Percentiles rank a stretch among this genome's conserved stretches.
Evolutionary conservation across 2,888 invertebrate species (phyloP).

Genomic region (Spialia ferax): DNA sequence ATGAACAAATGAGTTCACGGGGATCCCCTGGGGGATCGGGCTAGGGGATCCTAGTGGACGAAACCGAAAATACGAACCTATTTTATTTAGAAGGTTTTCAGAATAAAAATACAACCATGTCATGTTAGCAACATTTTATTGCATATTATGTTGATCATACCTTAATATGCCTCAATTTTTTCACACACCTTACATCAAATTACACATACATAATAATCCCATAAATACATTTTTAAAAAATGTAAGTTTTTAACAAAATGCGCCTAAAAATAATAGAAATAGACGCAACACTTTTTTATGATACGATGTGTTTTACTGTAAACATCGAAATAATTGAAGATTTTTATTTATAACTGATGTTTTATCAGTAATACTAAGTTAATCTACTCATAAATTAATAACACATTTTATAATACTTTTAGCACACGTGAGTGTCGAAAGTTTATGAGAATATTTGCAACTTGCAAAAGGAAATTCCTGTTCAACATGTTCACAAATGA

Average conservation of each 20-base stretch:
- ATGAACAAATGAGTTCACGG: too few species aligned
- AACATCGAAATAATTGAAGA: constrained; percentile 51
- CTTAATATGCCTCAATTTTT: constrained; percentile 15
- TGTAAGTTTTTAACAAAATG: constrained; percentile 48
- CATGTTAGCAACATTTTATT: constrained; percentile 57
- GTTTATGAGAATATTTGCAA: neutral
- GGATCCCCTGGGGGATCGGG: too few species aligned
- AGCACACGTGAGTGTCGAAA: constrained; percentile 56
- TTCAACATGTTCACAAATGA: too few species aligned
- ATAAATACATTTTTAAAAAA: constrained; percentile 55
- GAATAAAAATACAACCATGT: constrained; percentile 43
- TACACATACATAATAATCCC: constrained; percentile 34
- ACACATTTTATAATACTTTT: constrained; percentile 79
- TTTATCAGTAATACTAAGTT: constrained; percentile 57
- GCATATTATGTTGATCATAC: constrained; percentile 47
- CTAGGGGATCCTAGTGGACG: too few species aligned
- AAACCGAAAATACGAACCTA: too few species aligned
- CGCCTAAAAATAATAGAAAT: constrained; percentile 18
- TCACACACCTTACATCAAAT: constrained; percentile 20
- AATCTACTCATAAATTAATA: constrained; percentile 79
- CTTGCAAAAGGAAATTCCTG: neutral
- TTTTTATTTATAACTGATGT: constrained; percentile 53
- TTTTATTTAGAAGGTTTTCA: neutral
- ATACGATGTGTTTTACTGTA: constrained; percentile 33
- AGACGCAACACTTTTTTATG: constrained; percentile 31